Evolutionary conservation across 2,113 vertebrate species (phyloP).

Genomic region (Nicator chloris): DNA sequence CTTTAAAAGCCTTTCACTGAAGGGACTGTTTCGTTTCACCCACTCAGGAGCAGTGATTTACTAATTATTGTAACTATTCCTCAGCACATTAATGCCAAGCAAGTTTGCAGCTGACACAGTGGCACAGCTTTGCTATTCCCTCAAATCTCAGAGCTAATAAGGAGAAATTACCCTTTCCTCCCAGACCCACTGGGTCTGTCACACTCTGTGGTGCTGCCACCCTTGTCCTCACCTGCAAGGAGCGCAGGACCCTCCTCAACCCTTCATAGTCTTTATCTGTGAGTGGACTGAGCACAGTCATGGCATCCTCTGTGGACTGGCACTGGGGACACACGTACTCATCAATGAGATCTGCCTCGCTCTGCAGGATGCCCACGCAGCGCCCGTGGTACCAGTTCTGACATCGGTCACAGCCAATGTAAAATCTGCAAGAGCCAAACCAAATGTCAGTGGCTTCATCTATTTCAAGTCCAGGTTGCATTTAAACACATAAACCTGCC

Average conservation of each 20-base stretch:
- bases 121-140: not conserved
- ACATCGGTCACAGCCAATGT: slow-evolving; percentile 97
- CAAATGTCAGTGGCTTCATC: slow-evolving; percentile 16
- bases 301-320: slow-evolving; percentile 98
- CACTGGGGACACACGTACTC: slow-evolving; percentile 97
- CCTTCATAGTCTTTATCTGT: slow-evolving; percentile 97
- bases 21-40: not conserved
- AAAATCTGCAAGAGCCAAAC: slow-evolving; percentile 83
- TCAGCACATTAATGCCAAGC: not conserved
- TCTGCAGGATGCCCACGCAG: slow-evolving; percentile 97
- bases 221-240: slow-evolving; percentile 83
- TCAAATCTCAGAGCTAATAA: not conserved
- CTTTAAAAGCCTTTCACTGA: not conserved
- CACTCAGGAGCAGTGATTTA: not conserved
- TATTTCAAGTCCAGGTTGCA: not conserved
- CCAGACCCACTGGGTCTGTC: too few species aligned
- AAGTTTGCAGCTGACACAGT: not conserved
- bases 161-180: not conserved
- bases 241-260: slow-evolving; percentile 91
- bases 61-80: not conserved
- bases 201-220: not conserved
- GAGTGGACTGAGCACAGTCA: slow-evolving; percentile 96
- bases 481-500: not conserved
- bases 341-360: slow-evolving; percentile 96
- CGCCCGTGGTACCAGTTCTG: slow-evolving; percentile 99